Percentiles rank a stretch among this genome's conserved stretches.
Evolutionary conservation across 2,888 invertebrate genomes (phyloP).

Genomic region (Eupithecia dodoneata): DNA sequence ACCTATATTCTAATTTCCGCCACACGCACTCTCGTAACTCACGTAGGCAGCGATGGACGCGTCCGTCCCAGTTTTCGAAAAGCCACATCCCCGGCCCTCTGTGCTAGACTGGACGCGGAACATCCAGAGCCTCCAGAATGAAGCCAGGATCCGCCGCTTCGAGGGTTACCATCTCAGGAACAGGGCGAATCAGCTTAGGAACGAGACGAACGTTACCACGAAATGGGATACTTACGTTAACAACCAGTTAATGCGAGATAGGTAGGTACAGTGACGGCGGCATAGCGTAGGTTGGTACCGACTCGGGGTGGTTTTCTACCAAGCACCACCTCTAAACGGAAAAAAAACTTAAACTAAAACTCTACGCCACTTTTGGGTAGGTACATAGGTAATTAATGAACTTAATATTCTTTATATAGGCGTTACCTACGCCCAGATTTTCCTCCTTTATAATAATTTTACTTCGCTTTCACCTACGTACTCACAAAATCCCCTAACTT

Average conservation of each 20-base stretch:
- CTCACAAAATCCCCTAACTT: not conserved
- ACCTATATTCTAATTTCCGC: slow-evolving; percentile 8
- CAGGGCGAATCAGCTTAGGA: slow-evolving; percentile 87
- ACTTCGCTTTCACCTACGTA: no score
- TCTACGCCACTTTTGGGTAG: no score
- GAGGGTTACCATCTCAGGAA: slow-evolving; percentile 89
- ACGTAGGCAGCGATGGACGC: slow-evolving; percentile 62
- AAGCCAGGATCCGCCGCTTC: slow-evolving; percentile 86
- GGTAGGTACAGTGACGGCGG: slow-evolving; percentile 67
- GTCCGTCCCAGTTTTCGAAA: slow-evolving; percentile 84
- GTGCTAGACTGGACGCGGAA: slow-evolving; percentile 91
- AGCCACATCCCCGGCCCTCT: slow-evolving; percentile 86
- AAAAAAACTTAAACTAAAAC: no score
- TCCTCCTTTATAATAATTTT: no score
- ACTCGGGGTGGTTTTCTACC: no score
- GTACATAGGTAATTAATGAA: no score
- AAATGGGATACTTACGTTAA: slow-evolving; percentile 92
- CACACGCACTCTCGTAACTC: not conserved
- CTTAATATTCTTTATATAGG: no score
- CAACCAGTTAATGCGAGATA: slow-evolving; percentile 88
- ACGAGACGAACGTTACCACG: slow-evolving; percentile 89
- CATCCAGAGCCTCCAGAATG: slow-evolving; percentile 88
- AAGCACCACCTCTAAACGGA: no score
- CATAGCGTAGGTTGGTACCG: not conserved
- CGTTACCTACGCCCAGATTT: no score